These are phyloP conservation scores for Sinohyriopsis cumingii DNA, from an alignment of 2,888 invertebrate species.

Conservation along the genomic window DNA sequence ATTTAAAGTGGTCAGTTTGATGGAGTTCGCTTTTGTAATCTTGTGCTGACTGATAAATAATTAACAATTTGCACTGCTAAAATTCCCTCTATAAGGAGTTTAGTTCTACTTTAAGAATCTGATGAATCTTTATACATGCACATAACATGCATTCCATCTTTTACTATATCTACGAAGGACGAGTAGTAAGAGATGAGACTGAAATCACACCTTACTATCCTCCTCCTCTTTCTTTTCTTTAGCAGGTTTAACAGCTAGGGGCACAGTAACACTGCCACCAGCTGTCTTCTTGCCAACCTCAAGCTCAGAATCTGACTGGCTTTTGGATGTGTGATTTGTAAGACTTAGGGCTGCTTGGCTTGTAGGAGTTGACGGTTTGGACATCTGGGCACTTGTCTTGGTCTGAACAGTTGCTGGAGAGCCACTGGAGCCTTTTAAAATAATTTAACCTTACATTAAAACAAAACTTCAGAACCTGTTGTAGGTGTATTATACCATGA, in stretches of 20 bases:
- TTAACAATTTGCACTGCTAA: too few species aligned
- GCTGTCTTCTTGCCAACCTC: constrained; percentile 42
- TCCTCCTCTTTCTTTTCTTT: constrained; percentile 14
- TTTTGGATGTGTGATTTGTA: constrained; percentile 38
- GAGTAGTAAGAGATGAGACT: too few species aligned
- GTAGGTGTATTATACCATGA: too few species aligned
- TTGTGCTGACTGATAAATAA: too few species aligned
- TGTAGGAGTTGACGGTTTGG: constrained; percentile 48
- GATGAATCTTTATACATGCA: too few species aligned
- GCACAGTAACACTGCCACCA: constrained; percentile 11
- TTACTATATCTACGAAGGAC: too few species aligned
- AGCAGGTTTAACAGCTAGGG: constrained; percentile 1
- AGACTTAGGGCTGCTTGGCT: constrained; percentile 26
- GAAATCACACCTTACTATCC: background rate
- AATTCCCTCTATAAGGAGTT: too few species aligned
- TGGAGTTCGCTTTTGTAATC: too few species aligned
- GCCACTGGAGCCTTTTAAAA: background rate
- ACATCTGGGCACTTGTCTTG: constrained; percentile 27
- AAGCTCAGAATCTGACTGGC: constrained; percentile 56
- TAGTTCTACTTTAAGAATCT: too few species aligned
- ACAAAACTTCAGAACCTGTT: background rate
- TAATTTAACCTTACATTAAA: too few species aligned
- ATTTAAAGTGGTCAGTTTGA: too few species aligned
- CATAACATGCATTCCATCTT: too few species aligned
- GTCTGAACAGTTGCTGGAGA: constrained; percentile 7